Evolutionary conservation across 2,113 vertebrate genomes (phyloP).

Genomic region (Solenodon paradoxus): DNA sequence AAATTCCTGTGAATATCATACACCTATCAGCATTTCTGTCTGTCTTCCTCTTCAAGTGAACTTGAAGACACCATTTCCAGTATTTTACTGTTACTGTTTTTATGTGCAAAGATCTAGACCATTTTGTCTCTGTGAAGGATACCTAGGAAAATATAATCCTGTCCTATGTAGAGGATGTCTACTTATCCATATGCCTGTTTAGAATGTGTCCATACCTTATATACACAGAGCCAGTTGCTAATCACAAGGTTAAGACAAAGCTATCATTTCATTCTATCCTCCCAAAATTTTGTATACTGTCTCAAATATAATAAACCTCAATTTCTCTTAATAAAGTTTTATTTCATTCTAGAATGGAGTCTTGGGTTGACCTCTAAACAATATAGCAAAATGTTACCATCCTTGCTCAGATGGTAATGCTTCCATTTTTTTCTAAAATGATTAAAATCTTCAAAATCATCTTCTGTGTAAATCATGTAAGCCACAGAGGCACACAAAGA

Average conservation of each 20-base stretch:
- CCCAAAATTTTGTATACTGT: neutral
- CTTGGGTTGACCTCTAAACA: neutral
- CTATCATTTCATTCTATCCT: neutral
- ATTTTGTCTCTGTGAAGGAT: neutral
- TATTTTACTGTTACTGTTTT: neutral
- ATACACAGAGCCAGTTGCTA: neutral
- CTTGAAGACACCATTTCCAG: neutral
- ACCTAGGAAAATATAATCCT: neutral
- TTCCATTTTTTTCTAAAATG: neutral
- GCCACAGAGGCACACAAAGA: neutral
- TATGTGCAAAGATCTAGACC: neutral
- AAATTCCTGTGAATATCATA: neutral
- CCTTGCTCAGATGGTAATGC: neutral
- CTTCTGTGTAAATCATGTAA: neutral
- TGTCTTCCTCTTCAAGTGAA: neutral
- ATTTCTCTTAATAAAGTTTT: neutral
- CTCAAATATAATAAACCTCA: neutral
- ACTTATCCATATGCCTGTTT: neutral
- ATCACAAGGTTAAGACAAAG: neutral
- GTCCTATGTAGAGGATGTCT: neutral
- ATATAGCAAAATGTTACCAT: neutral
- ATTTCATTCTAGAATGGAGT: neutral
- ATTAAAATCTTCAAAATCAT: slow-evolving; percentile 18
- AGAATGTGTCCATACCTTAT: neutral
- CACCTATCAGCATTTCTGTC: neutral